Conservation (phyloP, 2,888 invertebrate genomes). For the Amphipoea lucens region DNA sequence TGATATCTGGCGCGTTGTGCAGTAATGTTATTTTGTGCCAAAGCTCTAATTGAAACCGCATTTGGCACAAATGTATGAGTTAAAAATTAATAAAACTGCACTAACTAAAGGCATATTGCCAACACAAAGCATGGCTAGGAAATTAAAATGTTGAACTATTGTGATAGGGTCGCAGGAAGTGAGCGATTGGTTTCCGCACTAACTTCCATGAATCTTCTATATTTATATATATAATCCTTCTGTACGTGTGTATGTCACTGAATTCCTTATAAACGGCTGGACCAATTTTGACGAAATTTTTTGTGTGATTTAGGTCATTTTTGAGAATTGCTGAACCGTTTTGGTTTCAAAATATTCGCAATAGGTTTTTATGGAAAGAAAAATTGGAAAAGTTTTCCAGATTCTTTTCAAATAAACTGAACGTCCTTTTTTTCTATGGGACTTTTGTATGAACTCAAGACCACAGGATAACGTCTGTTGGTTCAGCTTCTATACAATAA, state of each 20-base stretch:
- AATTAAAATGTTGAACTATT: neutral
- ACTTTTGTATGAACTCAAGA: no score
- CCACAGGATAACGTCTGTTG: no score
- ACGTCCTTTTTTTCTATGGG: neutral
- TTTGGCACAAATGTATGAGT: constrained; percentile 39
- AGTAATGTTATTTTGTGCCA: constrained; percentile 18
- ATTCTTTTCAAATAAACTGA: neutral
- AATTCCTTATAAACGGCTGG: neutral
- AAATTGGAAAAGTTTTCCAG: neutral
- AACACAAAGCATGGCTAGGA: neutral
- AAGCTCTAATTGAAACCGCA: constrained; percentile 44
- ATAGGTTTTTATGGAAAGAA: neutral
- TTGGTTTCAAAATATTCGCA: neutral
- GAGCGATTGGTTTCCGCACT: neutral
- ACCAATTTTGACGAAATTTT: neutral
- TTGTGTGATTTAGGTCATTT: neutral
- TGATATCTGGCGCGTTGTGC: neutral
- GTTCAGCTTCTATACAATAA: no score
- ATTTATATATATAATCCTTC: no score
- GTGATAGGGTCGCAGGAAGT: neutral
- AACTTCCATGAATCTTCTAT: neutral
- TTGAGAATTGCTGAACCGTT: neutral
- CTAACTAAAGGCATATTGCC: constrained; percentile 29
- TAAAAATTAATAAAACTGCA: constrained; percentile 38
- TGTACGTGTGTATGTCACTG: neutral